Conservation (phyloP, 1,140 invertebrate genomes). For the Drosophila parabipectinata region DNA sequence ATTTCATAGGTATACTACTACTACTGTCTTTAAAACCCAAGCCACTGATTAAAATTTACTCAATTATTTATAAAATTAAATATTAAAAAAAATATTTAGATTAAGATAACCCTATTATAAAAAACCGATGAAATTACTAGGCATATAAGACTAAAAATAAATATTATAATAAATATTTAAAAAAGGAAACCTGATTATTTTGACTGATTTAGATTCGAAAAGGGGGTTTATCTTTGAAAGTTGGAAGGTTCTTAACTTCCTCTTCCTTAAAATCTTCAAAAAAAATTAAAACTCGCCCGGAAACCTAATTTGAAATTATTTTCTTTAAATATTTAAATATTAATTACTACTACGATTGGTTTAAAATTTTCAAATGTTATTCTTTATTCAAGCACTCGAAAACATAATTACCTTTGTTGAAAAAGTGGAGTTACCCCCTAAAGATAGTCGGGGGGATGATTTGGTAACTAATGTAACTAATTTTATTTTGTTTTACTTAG, state of each 20-base stretch:
- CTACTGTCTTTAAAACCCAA: conserved; percentile 39
- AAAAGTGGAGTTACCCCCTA: not conserved
- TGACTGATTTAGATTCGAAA: no score
- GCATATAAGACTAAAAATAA: conserved; percentile 34
- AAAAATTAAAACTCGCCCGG: no score
- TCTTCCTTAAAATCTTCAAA: no score
- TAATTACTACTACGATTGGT: conserved; percentile 36
- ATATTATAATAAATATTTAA: conserved; percentile 10
- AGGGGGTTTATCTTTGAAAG: no score
- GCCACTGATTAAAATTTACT: conserved; percentile 73
- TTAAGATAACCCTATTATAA: conserved; percentile 20
- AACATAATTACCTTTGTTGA: not conserved
- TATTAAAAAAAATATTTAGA: not conserved
- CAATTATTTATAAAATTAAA: conserved; percentile 30
- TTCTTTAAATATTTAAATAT: conserved; percentile 5
- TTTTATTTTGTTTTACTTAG: conserved; percentile 80
- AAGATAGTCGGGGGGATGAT: conserved; percentile 47
- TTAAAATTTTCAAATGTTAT: conserved; percentile 5
- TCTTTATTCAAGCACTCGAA: conserved; percentile 20
- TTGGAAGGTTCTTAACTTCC: no score
- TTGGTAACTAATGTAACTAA: conserved; percentile 82
- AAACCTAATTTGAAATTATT: not conserved
- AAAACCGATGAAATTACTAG: conserved; percentile 8
- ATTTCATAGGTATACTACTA: conserved; percentile 37
- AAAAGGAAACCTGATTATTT: no score